phyloP scores from a whole-genome alignment of 2,888 invertebrate species.

The Cosmorhoe ocellata region DNA sequence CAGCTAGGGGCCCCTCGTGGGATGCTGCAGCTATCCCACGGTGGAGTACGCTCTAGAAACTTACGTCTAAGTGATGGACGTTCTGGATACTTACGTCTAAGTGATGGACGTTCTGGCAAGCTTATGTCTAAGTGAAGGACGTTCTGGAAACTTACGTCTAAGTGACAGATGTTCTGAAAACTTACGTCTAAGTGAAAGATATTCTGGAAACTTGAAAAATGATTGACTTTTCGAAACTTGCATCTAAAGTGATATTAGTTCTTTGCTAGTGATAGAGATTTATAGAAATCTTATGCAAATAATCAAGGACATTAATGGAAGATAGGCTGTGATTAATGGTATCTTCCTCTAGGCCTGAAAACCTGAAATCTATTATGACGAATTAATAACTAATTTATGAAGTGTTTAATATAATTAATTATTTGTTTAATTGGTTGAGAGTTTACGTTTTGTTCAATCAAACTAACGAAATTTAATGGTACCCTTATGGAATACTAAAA shows the following conservation, averaged over 20 bases:
- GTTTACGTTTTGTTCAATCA: too few relatives aligned
- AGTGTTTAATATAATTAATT: neutral
- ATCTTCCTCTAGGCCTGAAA: neutral
- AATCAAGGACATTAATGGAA: slow-evolving; percentile 1
- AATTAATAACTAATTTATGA: neutral
- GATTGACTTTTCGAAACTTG: slow-evolving; percentile 9
- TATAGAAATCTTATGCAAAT: slow-evolving; percentile 1
- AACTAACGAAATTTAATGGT: too few relatives aligned
- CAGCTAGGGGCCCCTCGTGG: slow-evolving; percentile 59
- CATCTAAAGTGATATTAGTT: slow-evolving; percentile 5
- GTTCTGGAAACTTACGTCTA: slow-evolving; percentile 13
- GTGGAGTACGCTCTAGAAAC: slow-evolving; percentile 9
- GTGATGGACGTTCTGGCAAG: neutral
- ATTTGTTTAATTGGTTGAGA: neutral
- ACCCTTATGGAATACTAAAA: too few relatives aligned
- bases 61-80: slow-evolving; percentile 6
- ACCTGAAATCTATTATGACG: neutral
- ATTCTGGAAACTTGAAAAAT: too few relatives aligned
- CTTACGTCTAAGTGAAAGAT: neutral
- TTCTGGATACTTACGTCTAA: neutral
- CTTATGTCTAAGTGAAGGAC: slow-evolving; percentile 1
- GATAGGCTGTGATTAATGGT: slow-evolving; percentile 15
- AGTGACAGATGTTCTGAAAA: neutral
- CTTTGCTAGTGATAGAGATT: neutral
- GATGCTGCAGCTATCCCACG: slow-evolving; percentile 34